Evolutionary conservation across 1,140 invertebrate genomes (phyloP).

Genomic region (Hyles euphorbiae): DNA sequence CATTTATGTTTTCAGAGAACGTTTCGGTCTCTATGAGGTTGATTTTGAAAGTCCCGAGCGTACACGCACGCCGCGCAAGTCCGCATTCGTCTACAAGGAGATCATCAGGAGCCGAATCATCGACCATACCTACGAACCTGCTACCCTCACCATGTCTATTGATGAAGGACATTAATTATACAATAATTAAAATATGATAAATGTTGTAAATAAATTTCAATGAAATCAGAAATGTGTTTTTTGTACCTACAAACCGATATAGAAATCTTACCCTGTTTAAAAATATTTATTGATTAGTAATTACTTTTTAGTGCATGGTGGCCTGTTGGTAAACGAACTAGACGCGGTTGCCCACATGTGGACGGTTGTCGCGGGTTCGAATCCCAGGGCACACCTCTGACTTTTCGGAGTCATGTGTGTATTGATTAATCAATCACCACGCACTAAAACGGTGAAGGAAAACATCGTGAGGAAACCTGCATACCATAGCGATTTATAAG

Average conservation of each 20-base stretch:
- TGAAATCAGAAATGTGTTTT: no score
- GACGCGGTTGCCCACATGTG: no score
- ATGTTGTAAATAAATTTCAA: neutral
- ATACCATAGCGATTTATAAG: no score
- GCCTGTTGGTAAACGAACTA: no score
- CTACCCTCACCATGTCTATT: constrained; percentile 29
- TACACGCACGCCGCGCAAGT: constrained; percentile 80
- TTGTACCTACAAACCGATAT: neutral
- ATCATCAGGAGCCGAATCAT: constrained; percentile 58
- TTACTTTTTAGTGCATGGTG: no score
- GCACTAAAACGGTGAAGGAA: no score
- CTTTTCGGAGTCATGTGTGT: no score
- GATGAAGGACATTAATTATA: constrained; percentile 27
- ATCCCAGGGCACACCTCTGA: no score
- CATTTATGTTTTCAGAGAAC: constrained; percentile 8
- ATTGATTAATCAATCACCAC: no score
- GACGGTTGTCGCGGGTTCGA: no score
- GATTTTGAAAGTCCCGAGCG: constrained; percentile 80
- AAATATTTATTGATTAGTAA: neutral
- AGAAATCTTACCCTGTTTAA: neutral
- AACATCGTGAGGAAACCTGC: no score
- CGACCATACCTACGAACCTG: constrained; percentile 32
- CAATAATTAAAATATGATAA: neutral
- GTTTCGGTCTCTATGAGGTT: constrained; percentile 64
- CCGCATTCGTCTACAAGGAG: constrained; percentile 66